These are phyloP conservation scores for Indicator indicator DNA, from an alignment of 2,113 vertebrate genomes.

Conservation along the genomic window DNA sequence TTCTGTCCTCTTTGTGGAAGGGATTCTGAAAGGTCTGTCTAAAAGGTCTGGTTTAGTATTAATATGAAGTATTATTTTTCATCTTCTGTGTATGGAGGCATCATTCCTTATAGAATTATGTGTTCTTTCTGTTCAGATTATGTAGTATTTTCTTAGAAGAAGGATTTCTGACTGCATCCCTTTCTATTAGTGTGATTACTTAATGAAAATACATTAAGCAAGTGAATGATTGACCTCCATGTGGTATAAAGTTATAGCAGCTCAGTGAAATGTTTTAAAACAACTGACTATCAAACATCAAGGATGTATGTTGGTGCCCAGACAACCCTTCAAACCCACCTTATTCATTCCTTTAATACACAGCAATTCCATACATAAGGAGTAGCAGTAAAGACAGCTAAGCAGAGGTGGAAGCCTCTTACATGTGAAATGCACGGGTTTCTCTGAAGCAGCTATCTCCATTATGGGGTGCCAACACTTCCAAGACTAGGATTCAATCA, in stretches of 20 bases:
- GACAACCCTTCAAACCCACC: background rate
- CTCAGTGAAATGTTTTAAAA: background rate
- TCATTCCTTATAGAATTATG: background rate
- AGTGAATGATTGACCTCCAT: background rate
- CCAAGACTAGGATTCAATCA: background rate
- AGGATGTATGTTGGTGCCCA: background rate
- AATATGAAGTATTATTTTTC: background rate
- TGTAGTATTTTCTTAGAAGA: background rate
- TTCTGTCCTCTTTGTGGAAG: background rate
- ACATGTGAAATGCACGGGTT: background rate
- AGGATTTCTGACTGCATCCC: background rate
- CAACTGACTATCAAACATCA: background rate
- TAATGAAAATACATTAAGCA: constrained; percentile 21
- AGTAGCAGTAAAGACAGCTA: background rate
- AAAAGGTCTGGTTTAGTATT: background rate
- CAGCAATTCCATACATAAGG: background rate
- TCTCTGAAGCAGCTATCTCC: background rate
- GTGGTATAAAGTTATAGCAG: background rate
- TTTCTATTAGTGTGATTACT: constrained; percentile 10
- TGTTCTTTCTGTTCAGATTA: background rate
- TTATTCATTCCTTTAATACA: background rate
- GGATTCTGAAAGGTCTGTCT: background rate
- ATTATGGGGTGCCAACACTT: background rate
- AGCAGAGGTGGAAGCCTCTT: background rate
- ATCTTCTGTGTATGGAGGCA: background rate